Evolutionary conservation across 1,140 invertebrate species (phyloP).

Genomic region (Pseudachorutes palmiensis): DNA sequence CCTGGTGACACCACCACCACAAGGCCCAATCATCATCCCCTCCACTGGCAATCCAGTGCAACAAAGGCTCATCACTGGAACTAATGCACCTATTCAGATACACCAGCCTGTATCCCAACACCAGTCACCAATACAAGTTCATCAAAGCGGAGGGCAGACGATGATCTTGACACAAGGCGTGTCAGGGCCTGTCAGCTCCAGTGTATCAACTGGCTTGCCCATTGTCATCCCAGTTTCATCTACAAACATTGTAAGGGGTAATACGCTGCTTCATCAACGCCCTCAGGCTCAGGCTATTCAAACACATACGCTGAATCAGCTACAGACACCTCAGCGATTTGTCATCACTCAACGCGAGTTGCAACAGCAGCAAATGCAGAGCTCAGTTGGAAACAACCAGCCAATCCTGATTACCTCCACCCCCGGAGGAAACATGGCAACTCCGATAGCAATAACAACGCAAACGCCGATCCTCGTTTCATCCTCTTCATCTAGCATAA

Average conservation of each 20-base stretch:
- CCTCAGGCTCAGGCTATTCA: slow-evolving; percentile 53
- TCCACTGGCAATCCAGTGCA: too few species aligned
- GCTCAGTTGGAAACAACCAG: not conserved
- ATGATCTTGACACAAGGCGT: not conserved
- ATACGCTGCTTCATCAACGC: slow-evolving; percentile 48
- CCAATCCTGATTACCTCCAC: not conserved
- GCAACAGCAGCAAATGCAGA: slow-evolving; percentile 11
- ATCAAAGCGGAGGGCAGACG: slow-evolving; percentile 16
- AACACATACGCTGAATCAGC: not conserved
- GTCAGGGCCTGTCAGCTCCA: too few species aligned
- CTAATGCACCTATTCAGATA: slow-evolving; percentile 10
- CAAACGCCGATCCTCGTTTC: slow-evolving; percentile 10
- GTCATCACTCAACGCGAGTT: not conserved
- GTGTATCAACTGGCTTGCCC: too few species aligned
- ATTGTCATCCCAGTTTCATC: slow-evolving; percentile 40
- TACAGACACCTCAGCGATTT: slow-evolving; percentile 18
- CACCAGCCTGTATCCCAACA: slow-evolving; percentile 36
- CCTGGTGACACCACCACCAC: too few species aligned
- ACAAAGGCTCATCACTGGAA: not conserved
- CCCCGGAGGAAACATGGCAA: not conserved
- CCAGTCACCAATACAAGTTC: slow-evolving; percentile 39
- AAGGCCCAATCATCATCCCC: too few species aligned
- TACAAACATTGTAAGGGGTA: slow-evolving; percentile 43
- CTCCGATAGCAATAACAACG: not conserved
- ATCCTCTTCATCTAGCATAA: not conserved